Conservation (phyloP, 2,113 vertebrate species). For the Malurus alboscapulatus region DNA sequence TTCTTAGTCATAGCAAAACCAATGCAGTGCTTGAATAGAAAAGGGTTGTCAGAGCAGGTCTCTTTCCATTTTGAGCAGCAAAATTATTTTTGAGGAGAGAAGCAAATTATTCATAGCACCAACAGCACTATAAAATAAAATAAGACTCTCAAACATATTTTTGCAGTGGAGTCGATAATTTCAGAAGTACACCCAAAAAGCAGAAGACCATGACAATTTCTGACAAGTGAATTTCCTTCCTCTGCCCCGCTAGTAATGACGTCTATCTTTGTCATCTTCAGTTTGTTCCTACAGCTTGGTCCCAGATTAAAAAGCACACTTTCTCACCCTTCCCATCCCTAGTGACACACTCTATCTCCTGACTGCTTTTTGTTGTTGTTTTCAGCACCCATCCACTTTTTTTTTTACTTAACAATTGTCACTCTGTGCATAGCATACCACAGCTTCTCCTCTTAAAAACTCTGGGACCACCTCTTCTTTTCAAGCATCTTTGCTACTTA, state of each 20-base stretch:
- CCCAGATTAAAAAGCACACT: background rate
- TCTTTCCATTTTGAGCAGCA: background rate
- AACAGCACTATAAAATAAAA: background rate
- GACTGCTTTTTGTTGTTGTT: background rate
- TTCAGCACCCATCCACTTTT: background rate
- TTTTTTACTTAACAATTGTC: background rate
- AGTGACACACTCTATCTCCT: background rate
- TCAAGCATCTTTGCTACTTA: background rate
- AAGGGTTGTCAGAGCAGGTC: background rate
- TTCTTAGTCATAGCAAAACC: background rate
- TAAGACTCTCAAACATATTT: background rate
- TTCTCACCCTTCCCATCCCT: background rate
- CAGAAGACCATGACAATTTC: background rate
- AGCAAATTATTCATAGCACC: background rate
- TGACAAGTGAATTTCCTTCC: background rate
- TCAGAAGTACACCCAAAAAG: background rate
- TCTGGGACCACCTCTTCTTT: background rate
- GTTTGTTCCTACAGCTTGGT: background rate
- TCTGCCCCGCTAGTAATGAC: background rate
- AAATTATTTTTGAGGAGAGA: background rate
- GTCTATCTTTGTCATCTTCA: background rate
- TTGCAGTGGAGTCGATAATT: background rate
- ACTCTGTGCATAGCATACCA: background rate
- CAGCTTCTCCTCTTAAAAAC: background rate
- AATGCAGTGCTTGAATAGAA: background rate